Evolutionary conservation across 2,888 invertebrate genomes (phyloP).

Genomic region (Phyto melanocephala): DNA sequence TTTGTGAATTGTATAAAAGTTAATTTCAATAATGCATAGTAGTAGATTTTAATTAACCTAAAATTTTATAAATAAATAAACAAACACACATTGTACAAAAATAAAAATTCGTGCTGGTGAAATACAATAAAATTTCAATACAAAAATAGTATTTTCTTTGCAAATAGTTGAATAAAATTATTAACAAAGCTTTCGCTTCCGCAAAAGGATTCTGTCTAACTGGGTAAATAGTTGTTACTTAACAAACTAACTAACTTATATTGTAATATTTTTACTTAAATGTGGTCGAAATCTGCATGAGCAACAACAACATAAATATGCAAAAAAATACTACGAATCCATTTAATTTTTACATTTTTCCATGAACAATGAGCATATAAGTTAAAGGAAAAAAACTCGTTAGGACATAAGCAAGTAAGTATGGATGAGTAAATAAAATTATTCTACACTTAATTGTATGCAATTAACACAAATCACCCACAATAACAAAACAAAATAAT

Average conservation of each 20-base stretch:
- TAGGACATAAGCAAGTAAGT: too few relatives aligned
- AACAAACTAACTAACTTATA: background rate
- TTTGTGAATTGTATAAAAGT: too few relatives aligned
- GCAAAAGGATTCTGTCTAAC: background rate
- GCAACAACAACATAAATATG: background rate
- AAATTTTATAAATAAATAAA: too few relatives aligned
- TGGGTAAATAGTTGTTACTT: background rate
- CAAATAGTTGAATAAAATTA: background rate
- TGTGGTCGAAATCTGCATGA: background rate
- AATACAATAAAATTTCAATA: background rate
- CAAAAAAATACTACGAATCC: background rate
- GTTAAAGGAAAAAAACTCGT: background rate
- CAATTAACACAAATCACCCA: slow-evolving; percentile 49
- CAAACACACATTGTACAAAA: too few relatives aligned
- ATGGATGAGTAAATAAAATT: background rate
- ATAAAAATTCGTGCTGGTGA: background rate
- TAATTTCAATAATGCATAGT: too few relatives aligned
- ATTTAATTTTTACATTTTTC: background rate
- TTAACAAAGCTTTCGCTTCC: background rate
- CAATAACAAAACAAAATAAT: slow-evolving; percentile 7
- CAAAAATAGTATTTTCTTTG: slow-evolving; percentile 7
- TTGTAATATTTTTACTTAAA: background rate
- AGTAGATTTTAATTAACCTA: too few relatives aligned
- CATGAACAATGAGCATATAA: background rate
- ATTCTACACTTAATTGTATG: slow-evolving; percentile 14